These are phyloP conservation scores for Drosophila kanapiae DNA, from an alignment of 1,140 invertebrate species.

Conservation along the genomic window DNA sequence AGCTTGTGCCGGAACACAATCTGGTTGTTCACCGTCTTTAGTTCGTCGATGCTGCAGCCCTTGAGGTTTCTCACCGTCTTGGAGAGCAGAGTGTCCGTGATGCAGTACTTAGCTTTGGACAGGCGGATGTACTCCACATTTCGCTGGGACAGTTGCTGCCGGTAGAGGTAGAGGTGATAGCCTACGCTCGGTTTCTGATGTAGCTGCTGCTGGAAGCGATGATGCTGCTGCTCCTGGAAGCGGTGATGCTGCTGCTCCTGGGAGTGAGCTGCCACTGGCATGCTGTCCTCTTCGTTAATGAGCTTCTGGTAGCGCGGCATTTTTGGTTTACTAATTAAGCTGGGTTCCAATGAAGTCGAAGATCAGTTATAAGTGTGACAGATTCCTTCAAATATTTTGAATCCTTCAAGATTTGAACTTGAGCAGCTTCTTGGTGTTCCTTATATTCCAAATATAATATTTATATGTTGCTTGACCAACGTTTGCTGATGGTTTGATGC, in stretches of 20 bases:
- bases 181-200: conserved; percentile 44
- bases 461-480: conserved; percentile 40
- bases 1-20: conserved; percentile 73
- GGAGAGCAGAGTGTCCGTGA: conserved; percentile 69
- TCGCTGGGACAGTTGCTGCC: conserved; percentile 64
- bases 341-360: neutral
- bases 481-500: conserved; percentile 59
- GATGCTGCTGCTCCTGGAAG: conserved; percentile 16
- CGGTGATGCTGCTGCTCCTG: conserved; percentile 1
- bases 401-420: conserved; percentile 10
- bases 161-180: conserved; percentile 72
- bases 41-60: conserved; percentile 63
- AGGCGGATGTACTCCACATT: conserved; percentile 71
- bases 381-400: neutral
- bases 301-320: conserved; percentile 62
- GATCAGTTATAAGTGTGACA: neutral
- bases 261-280: neutral
- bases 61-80: conserved; percentile 70
- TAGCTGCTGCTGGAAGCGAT: conserved; percentile 26
- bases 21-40: conserved; percentile 72
- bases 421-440: neutral
- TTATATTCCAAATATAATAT: conserved; percentile 13
- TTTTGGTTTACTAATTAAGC: neutral
- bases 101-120: conserved; percentile 73
- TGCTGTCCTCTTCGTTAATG: conserved; percentile 37